phyloP scores from a whole-genome alignment of 2,113 vertebrate species.

The Rattus norvegicus region GRCr8 NC_086019.1:93091001-93091500 shows the following conservation, averaged over 20 bases:
- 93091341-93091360: not conserved
- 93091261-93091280: not conserved
- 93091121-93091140: too few species aligned
- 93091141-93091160: not conserved
- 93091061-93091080: too few species aligned
- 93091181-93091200: not conserved
- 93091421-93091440: not conserved
- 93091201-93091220: not conserved
- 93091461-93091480: not conserved
- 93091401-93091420: not conserved
- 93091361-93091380: not conserved
- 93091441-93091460: not conserved
- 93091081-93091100: too few species aligned
- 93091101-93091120: too few species aligned
- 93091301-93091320: not conserved
- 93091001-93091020: too few species aligned
- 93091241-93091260: not conserved
- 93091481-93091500: not conserved
- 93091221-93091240: not conserved
- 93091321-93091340: not conserved
- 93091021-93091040: too few species aligned
- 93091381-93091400: not conserved
- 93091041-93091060: too few species aligned
- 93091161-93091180: not conserved
- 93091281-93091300: not conserved